These are phyloP conservation scores for Bombus pascuorum DNA, from an alignment of 1,140 invertebrate species.

Conservation along the genomic window DNA sequence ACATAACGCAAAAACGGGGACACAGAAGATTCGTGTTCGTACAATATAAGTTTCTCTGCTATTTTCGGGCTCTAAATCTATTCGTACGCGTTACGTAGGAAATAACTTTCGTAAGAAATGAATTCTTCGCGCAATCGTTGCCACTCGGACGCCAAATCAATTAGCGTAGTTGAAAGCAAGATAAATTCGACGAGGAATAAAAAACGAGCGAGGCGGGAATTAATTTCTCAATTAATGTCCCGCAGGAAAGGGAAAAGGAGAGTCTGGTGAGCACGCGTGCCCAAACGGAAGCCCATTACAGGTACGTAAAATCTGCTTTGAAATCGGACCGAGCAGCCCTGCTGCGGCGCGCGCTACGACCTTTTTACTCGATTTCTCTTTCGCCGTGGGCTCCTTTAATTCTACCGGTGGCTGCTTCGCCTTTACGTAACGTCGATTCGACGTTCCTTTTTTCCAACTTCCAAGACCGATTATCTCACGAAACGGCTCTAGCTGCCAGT, in stretches of 20 bases:
- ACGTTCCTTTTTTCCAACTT: neutral
- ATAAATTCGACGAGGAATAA: neutral
- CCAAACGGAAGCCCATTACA: conserved; percentile 78
- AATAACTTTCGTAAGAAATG: no score
- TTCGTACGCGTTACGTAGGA: neutral
- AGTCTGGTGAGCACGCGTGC: conserved; percentile 72
- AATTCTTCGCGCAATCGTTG: neutral
- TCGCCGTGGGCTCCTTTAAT: conserved; percentile 24
- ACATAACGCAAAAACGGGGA: neutral
- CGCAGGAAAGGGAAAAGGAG: conserved; percentile 80
- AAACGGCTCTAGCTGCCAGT: neutral
- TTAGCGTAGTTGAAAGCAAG: neutral
- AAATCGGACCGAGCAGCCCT: neutral
- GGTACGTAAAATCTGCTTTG: conserved; percentile 64
- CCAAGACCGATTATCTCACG: neutral
- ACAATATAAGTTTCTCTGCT: neutral
- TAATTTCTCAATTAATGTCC: conserved; percentile 22
- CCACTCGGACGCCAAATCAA: neutral
- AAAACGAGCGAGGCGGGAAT: neutral
- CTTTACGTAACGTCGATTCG: conserved; percentile 17
- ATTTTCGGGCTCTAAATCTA: no score
- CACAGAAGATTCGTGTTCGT: neutral
- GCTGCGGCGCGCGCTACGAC: neutral
- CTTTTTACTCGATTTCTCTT: conserved; percentile 51
- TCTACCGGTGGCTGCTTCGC: conserved; percentile 18